Base-by-base conservation (phyloP, 2,888 invertebrate genomes). In the Bibio marci region DNA sequence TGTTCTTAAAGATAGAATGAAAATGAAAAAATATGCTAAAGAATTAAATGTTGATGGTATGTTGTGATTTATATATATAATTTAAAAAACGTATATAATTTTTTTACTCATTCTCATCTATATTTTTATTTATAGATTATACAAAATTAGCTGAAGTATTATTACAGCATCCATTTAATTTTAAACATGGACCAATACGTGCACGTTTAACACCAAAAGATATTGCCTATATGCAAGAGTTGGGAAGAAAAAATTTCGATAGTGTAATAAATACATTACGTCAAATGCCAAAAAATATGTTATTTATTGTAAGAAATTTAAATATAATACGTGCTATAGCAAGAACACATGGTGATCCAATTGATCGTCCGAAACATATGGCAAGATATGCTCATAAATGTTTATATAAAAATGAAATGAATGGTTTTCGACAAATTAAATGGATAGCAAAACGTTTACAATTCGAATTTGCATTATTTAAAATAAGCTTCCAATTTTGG, bases 301-400 rank as follows among this genome's bases (percentile, higher is more conserved):
- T 81, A 28, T 66, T 81, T 43, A 68, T 80, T 35, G 67, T 78
- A 49, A 69, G 80, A 50, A 82, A 82, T 56, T 64, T 82, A 43
- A 82, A 82, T 55, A 80, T 76, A 1, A 69, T 82, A 12, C 63
- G 82, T 42, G 71, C 80, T 1, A 80, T 82, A 44, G 69, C 70
- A 3, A 63, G 66, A 41, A 67, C 68, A 39, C 77, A 78, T 54
- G 76, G 73, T 2, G 69, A 77, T 57, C 70, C 71, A 3, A 70
- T 80, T 1, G 74, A 81, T 58, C 63, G 80, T 44, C 79, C 76
- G 45, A 66, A 66, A 25, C 62, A 76, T 28, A 73, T 81, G 70
- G 62, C 62, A 0, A 52, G 56, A 17, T 56, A 56, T 49, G 62
- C 62, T 4, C 60, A 59, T 43, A 49, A 43, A 32, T 59, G 57